These are phyloP conservation scores for Sesamia nonagrioides DNA, from an alignment of 1,140 invertebrate genomes.

Conservation along the genomic window DNA sequence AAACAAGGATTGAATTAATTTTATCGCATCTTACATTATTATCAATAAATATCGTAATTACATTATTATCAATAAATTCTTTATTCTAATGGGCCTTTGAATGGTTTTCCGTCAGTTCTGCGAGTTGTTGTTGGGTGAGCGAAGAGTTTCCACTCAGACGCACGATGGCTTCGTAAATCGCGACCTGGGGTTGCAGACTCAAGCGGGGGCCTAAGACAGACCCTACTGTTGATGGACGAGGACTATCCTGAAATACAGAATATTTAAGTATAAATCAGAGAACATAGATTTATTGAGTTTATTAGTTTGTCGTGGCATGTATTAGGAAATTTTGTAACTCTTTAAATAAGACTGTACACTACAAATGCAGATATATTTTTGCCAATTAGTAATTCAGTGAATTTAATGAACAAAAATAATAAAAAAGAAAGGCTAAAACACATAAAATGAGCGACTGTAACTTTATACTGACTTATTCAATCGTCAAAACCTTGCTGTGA, in stretches of 20 bases:
- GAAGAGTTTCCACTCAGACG: constrained; percentile 10
- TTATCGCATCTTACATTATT: not conserved
- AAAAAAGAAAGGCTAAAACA: no score
- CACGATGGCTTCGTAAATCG: constrained; percentile 40
- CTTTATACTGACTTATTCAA: no score
- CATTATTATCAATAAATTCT: not conserved
- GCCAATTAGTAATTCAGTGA: no score
- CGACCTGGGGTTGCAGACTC: constrained; percentile 45
- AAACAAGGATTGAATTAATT: not conserved
- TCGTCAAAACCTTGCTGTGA: no score
- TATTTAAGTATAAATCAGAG: not conserved
- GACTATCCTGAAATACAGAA: constrained; percentile 3
- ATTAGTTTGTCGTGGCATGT: no score
- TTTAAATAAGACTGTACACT: no score
- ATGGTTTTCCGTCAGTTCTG: not conserved
- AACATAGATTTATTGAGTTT: no score
- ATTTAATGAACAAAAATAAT: no score
- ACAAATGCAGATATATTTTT: no score
- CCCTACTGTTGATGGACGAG: not conserved
- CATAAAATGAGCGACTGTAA: no score
- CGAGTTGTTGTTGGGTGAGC: not conserved
- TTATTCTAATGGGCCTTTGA: not conserved
- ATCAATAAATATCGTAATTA: not conserved
- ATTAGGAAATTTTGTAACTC: no score
- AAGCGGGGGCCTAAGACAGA: not conserved